These are phyloP conservation scores for Euglossa dilemma DNA, from an alignment of 1,140 invertebrate genomes.

Conservation along the genomic window DNA sequence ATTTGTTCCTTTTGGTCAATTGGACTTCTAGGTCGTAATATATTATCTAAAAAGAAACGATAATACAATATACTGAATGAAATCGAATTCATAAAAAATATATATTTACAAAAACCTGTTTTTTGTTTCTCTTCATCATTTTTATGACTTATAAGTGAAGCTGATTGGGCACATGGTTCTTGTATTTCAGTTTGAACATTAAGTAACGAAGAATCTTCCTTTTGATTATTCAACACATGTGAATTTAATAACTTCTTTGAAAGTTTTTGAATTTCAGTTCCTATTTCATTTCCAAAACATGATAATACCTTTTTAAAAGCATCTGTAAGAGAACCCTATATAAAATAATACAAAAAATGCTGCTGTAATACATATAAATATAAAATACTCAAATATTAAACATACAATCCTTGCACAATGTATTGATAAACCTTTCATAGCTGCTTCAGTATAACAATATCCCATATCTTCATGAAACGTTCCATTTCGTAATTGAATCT, in stretches of 20 bases:
- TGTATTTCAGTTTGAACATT: neutral
- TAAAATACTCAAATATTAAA: constrained; percentile 13
- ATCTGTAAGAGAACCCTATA: constrained; percentile 47
- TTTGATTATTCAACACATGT: neutral
- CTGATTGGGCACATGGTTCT: neutral
- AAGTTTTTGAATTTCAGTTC: constrained; percentile 13
- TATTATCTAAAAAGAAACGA: neutral
- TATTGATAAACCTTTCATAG: constrained; percentile 68
- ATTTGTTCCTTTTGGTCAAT: neutral
- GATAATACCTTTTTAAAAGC: constrained; percentile 41
- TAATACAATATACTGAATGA: neutral
- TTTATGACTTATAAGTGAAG: neutral
- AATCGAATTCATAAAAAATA: neutral
- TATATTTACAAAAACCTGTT: constrained; percentile 1
- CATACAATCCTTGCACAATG: constrained; percentile 67
- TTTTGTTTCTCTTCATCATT: neutral
- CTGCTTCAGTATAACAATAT: constrained; percentile 63
- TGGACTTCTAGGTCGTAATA: too few relatives aligned
- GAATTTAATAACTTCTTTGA: neutral
- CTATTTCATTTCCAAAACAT: constrained; percentile 38
- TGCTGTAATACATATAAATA: neutral
- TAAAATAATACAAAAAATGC: neutral
- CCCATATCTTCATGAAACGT: constrained; percentile 72
- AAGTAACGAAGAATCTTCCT: neutral
- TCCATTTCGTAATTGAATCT: constrained; percentile 65